Evolutionary conservation across 2,888 invertebrate genomes (phyloP).

Genomic region (Punctoribates punctum): DNA sequence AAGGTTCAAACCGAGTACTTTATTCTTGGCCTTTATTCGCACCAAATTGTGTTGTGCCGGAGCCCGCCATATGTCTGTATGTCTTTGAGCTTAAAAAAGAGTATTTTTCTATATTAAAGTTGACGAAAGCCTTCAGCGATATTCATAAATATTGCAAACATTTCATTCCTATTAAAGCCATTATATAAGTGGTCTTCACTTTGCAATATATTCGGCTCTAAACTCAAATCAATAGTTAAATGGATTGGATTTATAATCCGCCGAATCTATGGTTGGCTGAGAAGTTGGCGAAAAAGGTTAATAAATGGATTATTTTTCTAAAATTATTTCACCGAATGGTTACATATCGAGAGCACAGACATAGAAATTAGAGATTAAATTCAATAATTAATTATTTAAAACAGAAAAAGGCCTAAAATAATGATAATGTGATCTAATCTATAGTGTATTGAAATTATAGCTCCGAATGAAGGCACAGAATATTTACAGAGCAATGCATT

Average conservation of each 20-base stretch:
- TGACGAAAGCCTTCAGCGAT: conserved; percentile 8
- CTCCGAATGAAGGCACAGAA: neutral
- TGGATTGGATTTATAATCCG: too few species aligned
- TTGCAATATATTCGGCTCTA: neutral
- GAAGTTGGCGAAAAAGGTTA: neutral
- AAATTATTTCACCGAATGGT: neutral
- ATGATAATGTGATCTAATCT: conserved; percentile 6
- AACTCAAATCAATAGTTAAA: too few species aligned
- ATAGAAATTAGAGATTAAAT: neutral
- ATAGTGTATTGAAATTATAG: conserved; percentile 1
- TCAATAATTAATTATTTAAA: conserved; percentile 9
- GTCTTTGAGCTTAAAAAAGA: neutral
- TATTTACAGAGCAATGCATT: neutral
- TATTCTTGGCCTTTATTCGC: neutral
- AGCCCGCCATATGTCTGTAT: neutral
- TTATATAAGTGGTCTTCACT: neutral
- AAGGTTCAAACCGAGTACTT: neutral
- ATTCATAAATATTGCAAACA: neutral
- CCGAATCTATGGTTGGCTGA: too few species aligned
- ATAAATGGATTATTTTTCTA: neutral
- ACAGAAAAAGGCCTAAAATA: neutral
- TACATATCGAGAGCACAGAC: neutral
- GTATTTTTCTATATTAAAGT: neutral
- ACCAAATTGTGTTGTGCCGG: neutral
- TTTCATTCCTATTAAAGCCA: neutral